These are phyloP conservation scores for Phalacrocorax brasilianus DNA, from an alignment of 2,113 vertebrate species.

Conservation along the genomic window DNA sequence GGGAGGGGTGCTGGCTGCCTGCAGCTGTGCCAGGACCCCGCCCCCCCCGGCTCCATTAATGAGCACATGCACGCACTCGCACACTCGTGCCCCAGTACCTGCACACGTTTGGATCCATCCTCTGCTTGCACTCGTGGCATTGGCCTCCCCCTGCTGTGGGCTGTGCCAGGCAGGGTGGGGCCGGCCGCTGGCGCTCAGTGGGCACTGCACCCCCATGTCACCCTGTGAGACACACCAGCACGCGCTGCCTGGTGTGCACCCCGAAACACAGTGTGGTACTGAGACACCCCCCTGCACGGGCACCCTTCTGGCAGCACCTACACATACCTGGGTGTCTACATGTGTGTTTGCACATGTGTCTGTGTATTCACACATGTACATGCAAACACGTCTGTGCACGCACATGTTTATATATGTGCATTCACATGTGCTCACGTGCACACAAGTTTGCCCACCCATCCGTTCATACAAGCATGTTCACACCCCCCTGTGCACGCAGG, in stretches of 20 bases:
- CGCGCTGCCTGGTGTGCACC: accelerated
- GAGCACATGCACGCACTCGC: not conserved
- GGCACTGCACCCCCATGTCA: accelerated
- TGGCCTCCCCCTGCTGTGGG: not conserved
- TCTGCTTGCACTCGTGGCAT: accelerated
- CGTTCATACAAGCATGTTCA: accelerated
- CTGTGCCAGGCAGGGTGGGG: not conserved
- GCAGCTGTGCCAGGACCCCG: not conserved
- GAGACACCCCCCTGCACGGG: not conserved
- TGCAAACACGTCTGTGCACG: accelerated
- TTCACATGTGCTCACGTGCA: accelerated
- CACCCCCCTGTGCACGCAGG: accelerated
- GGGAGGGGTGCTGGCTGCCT: not conserved
- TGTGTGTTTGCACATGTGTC: accelerated
- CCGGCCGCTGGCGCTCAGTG: accelerated
- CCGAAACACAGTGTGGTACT: not conserved
- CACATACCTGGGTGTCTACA: accelerated
- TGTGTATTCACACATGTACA: accelerated
- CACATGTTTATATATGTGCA: accelerated
- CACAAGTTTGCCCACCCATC: accelerated
- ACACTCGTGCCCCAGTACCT: accelerated
- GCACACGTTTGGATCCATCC: not conserved
- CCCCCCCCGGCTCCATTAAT: accelerated
- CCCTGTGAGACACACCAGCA: not conserved
- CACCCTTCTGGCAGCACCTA: not conserved